Conservation (phyloP, 2,113 vertebrate genomes). For the Dicrurus megarhynchus region DNA sequence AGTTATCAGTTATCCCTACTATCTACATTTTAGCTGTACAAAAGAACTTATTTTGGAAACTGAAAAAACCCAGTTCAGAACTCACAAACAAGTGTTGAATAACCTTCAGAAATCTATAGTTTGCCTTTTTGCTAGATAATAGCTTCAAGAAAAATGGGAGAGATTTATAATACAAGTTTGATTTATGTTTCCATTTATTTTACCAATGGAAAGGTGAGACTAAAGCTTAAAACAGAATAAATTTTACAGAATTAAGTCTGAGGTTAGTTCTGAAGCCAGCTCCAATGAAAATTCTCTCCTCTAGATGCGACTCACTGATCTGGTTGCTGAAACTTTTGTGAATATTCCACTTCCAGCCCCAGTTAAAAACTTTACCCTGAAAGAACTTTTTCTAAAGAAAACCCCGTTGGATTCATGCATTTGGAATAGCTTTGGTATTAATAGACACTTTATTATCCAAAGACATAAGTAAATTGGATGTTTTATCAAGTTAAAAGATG, state of each 20-base stretch:
- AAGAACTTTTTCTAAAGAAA: background rate
- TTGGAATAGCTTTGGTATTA: background rate
- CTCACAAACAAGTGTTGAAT: background rate
- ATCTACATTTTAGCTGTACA: background rate
- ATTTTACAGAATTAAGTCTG: background rate
- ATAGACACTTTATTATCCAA: background rate
- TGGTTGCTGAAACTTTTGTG: background rate
- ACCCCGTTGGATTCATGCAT: fast-evolving
- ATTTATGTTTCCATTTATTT: slow-evolving; percentile 37
- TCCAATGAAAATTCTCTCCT: background rate
- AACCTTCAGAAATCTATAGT: background rate
- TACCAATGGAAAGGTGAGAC: background rate
- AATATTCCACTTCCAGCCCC: background rate
- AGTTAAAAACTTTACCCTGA: background rate
- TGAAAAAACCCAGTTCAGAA: background rate
- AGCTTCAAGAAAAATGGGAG: background rate
- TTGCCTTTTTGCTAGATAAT: background rate
- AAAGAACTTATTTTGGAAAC: background rate
- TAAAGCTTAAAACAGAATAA: background rate
- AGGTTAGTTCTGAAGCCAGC: background rate
- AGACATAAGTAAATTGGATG: background rate
- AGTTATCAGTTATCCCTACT: background rate
- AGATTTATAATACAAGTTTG: background rate
- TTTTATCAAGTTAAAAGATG: background rate
- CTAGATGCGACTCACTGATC: background rate